Evolutionary conservation across 2,888 invertebrate species (phyloP).

Genomic region (Plebejus anna): DNA sequence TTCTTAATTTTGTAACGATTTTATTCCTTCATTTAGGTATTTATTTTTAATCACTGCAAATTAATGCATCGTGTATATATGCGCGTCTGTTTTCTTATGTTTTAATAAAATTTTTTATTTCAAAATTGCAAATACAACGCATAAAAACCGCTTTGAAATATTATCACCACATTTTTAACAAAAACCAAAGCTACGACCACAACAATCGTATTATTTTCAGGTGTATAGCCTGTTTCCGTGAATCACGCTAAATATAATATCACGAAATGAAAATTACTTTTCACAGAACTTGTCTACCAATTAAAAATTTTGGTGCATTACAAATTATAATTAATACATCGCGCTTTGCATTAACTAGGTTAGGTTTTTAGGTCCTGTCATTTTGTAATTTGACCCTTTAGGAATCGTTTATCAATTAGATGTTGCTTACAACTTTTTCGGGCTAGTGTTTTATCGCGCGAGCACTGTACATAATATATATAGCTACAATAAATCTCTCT

Average conservation of each 20-base stretch:
- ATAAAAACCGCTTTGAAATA: too few species aligned
- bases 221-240: not conserved
- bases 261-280: not conserved
- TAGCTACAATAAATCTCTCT: too few species aligned
- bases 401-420: too few species aligned
- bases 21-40: not conserved
- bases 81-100: too few species aligned
- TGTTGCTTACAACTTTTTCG: too few species aligned
- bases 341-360: not conserved
- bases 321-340: not conserved
- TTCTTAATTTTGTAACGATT: not conserved
- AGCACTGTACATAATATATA: too few species aligned
- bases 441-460: too few species aligned
- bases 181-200: not conserved
- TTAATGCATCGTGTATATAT: not conserved
- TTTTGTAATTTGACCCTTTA: not conserved
- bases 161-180: too few species aligned
- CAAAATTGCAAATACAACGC: not conserved
- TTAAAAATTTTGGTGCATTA: not conserved
- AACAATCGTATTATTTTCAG: not conserved
- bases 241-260: not conserved
- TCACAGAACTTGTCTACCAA: not conserved
- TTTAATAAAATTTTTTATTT: not conserved
- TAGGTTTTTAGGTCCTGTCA: not conserved
- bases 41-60: not conserved